These are phyloP conservation scores for Aspidoscelis tigris DNA, from an alignment of 2,113 vertebrate species.

Conservation along the genomic window DNA sequence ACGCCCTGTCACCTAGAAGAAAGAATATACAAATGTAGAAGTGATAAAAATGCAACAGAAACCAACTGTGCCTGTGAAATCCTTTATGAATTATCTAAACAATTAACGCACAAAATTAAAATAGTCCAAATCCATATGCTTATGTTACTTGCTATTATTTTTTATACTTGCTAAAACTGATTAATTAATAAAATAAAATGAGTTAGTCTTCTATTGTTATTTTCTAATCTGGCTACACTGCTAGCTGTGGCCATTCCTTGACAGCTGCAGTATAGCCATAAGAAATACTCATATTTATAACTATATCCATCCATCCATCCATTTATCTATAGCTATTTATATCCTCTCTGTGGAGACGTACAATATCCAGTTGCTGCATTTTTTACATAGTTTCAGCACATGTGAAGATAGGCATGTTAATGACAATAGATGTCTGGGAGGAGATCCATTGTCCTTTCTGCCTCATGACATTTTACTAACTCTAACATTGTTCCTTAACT, in stretches of 20 bases:
- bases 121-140: background rate
- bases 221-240: background rate
- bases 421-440: background rate
- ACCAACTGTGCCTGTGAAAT: background rate
- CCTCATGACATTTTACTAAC: background rate
- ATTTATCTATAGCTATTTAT: no score
- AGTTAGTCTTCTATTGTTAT: no score
- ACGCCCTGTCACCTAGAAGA: slow-evolving; percentile 87
- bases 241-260: no score
- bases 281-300: no score
- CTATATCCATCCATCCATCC: no score
- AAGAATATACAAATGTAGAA: slow-evolving; percentile 16
- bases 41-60: background rate
- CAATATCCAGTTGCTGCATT: background rate
- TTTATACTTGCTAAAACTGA: background rate
- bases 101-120: background rate
- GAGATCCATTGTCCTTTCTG: background rate
- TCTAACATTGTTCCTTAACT: background rate
- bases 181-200: no score
- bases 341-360: no score
- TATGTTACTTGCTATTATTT: background rate
- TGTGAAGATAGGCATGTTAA: no score
- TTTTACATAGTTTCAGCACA: no score
- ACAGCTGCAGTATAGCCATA: no score
- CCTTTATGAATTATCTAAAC: background rate